Evolutionary conservation across 2,888 invertebrate species (phyloP).

Genomic region (Periphyllus acericola): DNA sequence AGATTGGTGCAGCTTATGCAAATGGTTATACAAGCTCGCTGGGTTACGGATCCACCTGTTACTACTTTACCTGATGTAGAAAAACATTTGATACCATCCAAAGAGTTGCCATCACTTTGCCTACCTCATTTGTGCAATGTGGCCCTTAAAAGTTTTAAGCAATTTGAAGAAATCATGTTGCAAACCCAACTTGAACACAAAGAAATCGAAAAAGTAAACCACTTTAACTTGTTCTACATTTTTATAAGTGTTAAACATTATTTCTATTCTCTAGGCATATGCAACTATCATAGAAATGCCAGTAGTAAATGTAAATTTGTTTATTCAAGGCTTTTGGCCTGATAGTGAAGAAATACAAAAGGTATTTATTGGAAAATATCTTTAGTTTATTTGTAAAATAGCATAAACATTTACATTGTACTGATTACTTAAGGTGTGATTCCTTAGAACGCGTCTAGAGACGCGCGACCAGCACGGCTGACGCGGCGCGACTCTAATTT

Average conservation of each 20-base stretch:
- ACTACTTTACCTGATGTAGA: constrained; percentile 82
- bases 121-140: constrained; percentile 31
- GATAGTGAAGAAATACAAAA: constrained; percentile 63
- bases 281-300: constrained; percentile 68
- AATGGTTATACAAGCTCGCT: constrained; percentile 89
- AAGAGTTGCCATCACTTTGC: constrained; percentile 11
- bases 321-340: constrained; percentile 72
- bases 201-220: constrained; percentile 53
- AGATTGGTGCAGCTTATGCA: constrained; percentile 84
- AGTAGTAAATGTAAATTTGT: constrained; percentile 72
- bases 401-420: not conserved
- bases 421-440: no score
- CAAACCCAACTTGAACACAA: constrained; percentile 52
- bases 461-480: no score
- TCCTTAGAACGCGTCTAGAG: no score
- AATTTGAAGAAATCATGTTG: constrained; percentile 46
- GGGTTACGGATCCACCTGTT: constrained; percentile 81
- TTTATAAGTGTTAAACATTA: not conserved
- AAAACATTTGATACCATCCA: constrained; percentile 69
- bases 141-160: constrained; percentile 29
- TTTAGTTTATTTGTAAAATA: not conserved
- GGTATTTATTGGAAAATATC: constrained; percentile 13
- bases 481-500: no score
- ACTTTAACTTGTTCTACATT: not conserved
- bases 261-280: constrained; percentile 5